Conservation (phyloP, 2,113 vertebrate species). For the Turdus rufiventris region DNA sequence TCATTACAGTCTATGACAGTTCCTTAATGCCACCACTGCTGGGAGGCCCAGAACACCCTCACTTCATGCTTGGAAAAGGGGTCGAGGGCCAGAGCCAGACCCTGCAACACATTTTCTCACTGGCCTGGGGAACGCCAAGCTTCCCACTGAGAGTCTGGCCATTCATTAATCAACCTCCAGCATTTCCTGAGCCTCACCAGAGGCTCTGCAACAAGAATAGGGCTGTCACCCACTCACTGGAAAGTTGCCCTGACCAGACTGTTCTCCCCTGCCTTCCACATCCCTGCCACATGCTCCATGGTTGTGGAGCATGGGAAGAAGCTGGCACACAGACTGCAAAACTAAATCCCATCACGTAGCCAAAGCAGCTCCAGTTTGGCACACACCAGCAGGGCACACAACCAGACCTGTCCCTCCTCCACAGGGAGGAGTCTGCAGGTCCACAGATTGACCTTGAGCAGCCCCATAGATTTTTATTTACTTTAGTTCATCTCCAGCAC, state of each 20-base stretch:
- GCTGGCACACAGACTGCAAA: not conserved
- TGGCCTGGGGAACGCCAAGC: not conserved
- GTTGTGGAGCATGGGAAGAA: not conserved
- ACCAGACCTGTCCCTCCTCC: not conserved
- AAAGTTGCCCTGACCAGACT: not conserved
- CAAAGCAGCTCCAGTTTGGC: not conserved
- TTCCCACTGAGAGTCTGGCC: not conserved
- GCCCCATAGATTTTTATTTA: not conserved
- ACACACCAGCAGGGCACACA: not conserved
- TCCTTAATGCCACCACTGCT: not conserved
- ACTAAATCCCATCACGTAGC: accelerated
- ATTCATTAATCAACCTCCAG: not conserved
- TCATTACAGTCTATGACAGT: accelerated
- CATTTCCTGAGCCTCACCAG: not conserved
- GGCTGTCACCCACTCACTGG: not conserved
- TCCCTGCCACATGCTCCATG: accelerated
- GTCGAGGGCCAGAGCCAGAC: not conserved
- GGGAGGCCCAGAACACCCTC: not conserved
- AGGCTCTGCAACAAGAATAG: not conserved
- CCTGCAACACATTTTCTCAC: accelerated
- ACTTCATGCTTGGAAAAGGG: not conserved
- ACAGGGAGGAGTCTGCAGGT: accelerated
- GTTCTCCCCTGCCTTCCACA: not conserved
- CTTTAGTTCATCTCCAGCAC: not conserved
- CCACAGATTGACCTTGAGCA: not conserved